A percentile compares a stretch with the other conserved stretches of the same genome.
These are phyloP conservation scores for Cryptophagus acutangulus DNA, from an alignment of 2,888 invertebrate genomes.

Conservation along the genomic window DNA sequence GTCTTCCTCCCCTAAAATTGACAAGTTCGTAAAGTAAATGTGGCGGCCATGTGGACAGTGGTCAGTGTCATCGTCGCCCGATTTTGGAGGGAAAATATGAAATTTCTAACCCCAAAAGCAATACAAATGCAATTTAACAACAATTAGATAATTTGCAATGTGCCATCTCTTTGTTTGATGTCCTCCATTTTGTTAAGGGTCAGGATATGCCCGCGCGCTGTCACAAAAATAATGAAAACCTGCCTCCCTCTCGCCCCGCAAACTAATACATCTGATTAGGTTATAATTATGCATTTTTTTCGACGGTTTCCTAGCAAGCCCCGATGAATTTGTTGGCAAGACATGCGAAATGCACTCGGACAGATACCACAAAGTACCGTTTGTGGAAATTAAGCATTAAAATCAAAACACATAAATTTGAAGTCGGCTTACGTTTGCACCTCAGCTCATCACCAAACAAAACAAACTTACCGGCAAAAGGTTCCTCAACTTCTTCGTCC, in stretches of 20 bases:
- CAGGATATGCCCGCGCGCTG: constrained; percentile 62
- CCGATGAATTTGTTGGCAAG: background rate
- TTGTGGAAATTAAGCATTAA: too few species aligned
- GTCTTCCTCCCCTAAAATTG: constrained; percentile 36
- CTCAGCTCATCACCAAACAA: constrained; percentile 37
- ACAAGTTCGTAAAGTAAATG: constrained; percentile 16
- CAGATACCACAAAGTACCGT: too few species aligned
- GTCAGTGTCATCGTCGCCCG: constrained; percentile 36
- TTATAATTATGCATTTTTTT: constrained; percentile 37
- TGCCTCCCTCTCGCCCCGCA: constrained; percentile 41
- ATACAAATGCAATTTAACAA: constrained; percentile 18
- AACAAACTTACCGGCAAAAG: constrained; percentile 72
- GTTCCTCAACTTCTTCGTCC: constrained; percentile 83
- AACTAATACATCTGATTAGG: constrained; percentile 41
- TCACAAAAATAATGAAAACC: constrained; percentile 53
- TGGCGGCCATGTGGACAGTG: constrained; percentile 43
- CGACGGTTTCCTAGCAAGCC: constrained; percentile 8
- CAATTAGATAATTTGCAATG: constrained; percentile 48
- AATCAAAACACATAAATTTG: constrained; percentile 33
- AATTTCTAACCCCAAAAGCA: constrained; percentile 42
- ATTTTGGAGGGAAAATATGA: constrained; percentile 44
- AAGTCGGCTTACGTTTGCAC: constrained; percentile 41
- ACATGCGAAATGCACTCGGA: background rate
- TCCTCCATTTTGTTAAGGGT: constrained; percentile 76
- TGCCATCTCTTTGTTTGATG: constrained; percentile 72